Evolutionary conservation across 2,888 invertebrate species (phyloP), one percentile per base, ranked within the genome.

Genomic region (Ophraella communa): DNA sequence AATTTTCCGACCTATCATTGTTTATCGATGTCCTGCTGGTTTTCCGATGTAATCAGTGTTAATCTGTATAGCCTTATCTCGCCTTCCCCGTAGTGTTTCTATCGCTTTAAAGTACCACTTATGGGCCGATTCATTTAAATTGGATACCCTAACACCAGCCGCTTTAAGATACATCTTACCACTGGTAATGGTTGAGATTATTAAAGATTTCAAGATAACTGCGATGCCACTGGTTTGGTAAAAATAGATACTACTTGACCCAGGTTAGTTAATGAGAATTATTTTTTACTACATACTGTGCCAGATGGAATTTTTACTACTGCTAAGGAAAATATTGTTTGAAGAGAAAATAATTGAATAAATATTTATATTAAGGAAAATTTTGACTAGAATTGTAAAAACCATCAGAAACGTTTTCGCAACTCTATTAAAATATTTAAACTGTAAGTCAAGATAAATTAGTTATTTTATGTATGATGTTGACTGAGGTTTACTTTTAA

Each of bases 1-100:
- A 79, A 80, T 80, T 78, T 79, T 76, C 77, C 73, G 73, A 75
- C 71, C 75, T 74, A 76, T 79, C 78, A 79, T 79, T 80, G 79
- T 80, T 79, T 78, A 79, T 78, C 75, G 81, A 74, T 76, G 75
- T 71, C 81, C 79, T 75, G 80, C 72, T 66, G 80, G 70, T 76
- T 69, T 68, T 73, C 69, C 77, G 77, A 79, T 79, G 79, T 80
- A 81, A 81, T 79, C 79, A 79, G 76, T 75, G 78, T 78, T 80
- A 81, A 81, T 80, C 79, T 79, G 74, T 65, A 72, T 74, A 72
- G 72, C 76, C 72, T 74, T 75, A 77, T 80, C 75, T 77, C 79
- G 76, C 79, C 80, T 80, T 74, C 75, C 79, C 79, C 74, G 76
- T 71, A 68, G 76, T 66, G 77, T 71, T 30, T 14, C 45, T 72